Evolutionary conservation across 2,113 vertebrate genomes (phyloP).

Genomic region (Pheucticus melanocephalus): DNA sequence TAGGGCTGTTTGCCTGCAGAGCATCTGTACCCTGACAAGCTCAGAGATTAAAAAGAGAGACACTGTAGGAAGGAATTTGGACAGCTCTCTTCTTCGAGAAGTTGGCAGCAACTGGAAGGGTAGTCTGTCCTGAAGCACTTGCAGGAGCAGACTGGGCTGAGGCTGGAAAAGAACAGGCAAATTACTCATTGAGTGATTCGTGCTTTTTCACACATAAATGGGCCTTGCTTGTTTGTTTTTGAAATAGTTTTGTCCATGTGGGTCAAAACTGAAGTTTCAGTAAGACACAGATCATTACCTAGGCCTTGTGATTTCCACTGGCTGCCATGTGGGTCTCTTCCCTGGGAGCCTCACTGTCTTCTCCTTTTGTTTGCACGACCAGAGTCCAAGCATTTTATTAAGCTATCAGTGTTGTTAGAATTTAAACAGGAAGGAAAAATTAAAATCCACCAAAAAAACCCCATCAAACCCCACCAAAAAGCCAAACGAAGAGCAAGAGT

Average conservation of each 20-base stretch:
- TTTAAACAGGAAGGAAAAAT: not conserved
- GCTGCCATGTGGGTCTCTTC: not conserved
- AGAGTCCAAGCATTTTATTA: not conserved
- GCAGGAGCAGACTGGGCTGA: not conserved
- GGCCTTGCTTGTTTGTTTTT: not conserved
- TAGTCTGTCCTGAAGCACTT: not conserved
- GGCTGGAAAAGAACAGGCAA: not conserved
- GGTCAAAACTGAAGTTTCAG: not conserved
- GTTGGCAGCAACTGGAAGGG: not conserved
- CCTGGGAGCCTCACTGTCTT: not conserved
- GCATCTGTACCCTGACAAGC: not conserved
- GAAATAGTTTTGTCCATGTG: not conserved
- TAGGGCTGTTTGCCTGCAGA: not conserved
- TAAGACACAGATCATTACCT: not conserved
- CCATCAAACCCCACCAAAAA: rapidly evolving
- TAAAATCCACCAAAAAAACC: not conserved
- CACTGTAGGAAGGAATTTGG: not conserved
- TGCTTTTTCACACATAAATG: not conserved
- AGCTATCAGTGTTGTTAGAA: not conserved
- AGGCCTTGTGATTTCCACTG: not conserved
- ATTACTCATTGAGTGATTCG: not conserved
- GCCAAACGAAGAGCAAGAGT: not conserved
- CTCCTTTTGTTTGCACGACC: not conserved
- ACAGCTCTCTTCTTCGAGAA: not conserved
- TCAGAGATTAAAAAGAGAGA: not conserved